Evolutionary conservation across 2,888 invertebrate genomes (phyloP), one percentile per base, ranked within the genome.

Genomic region (Agrotis exclamationis): DNA sequence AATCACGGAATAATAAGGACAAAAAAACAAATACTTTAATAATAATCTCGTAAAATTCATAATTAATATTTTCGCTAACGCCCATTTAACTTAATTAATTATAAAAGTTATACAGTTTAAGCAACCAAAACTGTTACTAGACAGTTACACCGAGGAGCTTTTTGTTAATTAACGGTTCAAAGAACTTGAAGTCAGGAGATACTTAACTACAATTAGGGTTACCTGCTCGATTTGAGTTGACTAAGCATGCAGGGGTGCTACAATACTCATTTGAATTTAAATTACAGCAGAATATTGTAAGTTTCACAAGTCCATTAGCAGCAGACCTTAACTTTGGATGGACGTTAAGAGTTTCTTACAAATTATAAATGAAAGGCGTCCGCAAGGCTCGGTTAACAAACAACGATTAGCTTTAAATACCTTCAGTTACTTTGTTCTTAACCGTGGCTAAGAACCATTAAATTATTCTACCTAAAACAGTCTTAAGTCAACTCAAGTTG

Each of bases 101-200:
- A 39, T 14, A 65, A 66, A 76, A 82, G 50, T 68, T 68, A 56
- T 22, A 62, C 11, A 45, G 28, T 51, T 39, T 56, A 56, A 57
- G 44, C 54, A 56, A 63, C 54, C 66, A 76, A 54, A 71, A 58
- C 51, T 47, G 51, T 59, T 65, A 51, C 16, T 51, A 57, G 39
- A 47, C 47, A 57, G 62, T 45, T 56, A 60, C 44, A 69, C 63
- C 60, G 24, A 59, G 39, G 59, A 76, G 73, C 63, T 75, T 76
- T 79, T 74, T 63, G 65, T 69, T 72, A 77, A 84, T 87, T 77
- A 83, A 62, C 60, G 58, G 78, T 70, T 87, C 74, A 80, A 71
- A 70, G 76, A 80, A 74, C 79, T 76, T 56, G 65, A 59, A 74
- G 60, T 66, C 63, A 51, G 59, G 28, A 53, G 62, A 59, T 69